Evolutionary conservation across 2,888 invertebrate species (phyloP).

Genomic region (Phlogophora meticulosa): DNA sequence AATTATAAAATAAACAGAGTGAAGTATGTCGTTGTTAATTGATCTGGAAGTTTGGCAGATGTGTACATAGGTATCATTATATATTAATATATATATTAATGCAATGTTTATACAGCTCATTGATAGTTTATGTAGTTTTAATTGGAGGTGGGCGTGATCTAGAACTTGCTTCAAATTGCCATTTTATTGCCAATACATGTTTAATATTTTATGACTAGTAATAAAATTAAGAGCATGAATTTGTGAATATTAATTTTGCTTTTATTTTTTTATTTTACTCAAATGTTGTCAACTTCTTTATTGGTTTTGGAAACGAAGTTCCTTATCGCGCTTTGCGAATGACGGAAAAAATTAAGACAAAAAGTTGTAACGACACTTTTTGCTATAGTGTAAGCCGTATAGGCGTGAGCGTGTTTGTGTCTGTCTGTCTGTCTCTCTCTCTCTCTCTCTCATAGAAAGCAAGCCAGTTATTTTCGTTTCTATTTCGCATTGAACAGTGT

Average conservation of each 20-base stretch:
- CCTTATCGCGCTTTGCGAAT: too few relatives aligned
- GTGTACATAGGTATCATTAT: not conserved
- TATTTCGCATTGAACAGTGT: too few relatives aligned
- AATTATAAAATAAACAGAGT: constrained; percentile 29
- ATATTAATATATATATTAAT: too few relatives aligned
- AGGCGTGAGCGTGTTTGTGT: too few relatives aligned
- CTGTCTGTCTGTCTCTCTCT: not conserved
- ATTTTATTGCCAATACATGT: constrained; percentile 35
- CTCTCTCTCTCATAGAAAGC: too few relatives aligned
- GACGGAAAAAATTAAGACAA: too few relatives aligned
- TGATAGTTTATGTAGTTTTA: constrained; percentile 46
- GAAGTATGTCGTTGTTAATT: constrained; percentile 36
- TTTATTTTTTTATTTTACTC: too few relatives aligned
- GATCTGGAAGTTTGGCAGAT: constrained; percentile 39
- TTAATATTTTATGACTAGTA: constrained; percentile 29
- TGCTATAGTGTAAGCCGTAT: too few relatives aligned
- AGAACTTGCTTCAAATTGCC: constrained; percentile 19
- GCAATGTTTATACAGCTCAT: constrained; percentile 23
- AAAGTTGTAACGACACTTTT: too few relatives aligned
- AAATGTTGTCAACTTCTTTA: constrained; percentile 6
- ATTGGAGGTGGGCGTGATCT: constrained; percentile 42
- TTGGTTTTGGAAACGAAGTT: too few relatives aligned
- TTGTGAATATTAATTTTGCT: not conserved
- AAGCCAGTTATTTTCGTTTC: too few relatives aligned
- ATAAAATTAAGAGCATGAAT: constrained; percentile 19